Percentiles rank a stretch among this genome's conserved stretches.
Conservation (phyloP, 2,888 invertebrate genomes). For the Catocala nupta region DNA sequence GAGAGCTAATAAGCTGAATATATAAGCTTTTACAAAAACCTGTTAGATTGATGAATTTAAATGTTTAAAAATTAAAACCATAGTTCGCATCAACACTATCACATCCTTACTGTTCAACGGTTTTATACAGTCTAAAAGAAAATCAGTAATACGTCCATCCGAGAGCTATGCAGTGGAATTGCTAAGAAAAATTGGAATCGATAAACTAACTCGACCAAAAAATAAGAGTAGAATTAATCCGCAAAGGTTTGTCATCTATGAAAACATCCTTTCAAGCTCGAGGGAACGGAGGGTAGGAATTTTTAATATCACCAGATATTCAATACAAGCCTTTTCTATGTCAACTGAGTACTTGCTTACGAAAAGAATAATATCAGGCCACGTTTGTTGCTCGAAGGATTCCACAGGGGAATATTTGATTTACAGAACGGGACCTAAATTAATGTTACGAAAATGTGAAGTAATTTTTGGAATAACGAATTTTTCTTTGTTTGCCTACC, state of each 20-base stretch:
- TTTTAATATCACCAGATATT: constrained; percentile 73
- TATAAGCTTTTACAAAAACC: no score
- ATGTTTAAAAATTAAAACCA: no score
- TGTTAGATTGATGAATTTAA: no score
- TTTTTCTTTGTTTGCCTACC: constrained; percentile 45
- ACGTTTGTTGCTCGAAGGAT: constrained; percentile 37
- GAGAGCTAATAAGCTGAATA: no score
- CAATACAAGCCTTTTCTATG: constrained; percentile 64
- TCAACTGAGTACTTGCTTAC: constrained; percentile 56
- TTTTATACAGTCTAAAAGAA: no score
- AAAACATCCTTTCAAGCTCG: constrained; percentile 44
- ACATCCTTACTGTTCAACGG: no score
- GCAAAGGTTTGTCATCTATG: constrained; percentile 47
- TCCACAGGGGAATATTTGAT: constrained; percentile 50
- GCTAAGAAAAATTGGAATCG: constrained; percentile 6
- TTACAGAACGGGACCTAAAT: constrained; percentile 48
- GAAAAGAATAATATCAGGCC: constrained; percentile 49
- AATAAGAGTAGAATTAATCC: constrained; percentile 43
- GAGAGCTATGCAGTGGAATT: no score
- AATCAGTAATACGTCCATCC: no score
- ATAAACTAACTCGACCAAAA: constrained; percentile 35
- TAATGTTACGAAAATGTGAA: constrained; percentile 47
- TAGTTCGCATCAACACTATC: no score
- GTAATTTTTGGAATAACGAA: constrained; percentile 41
- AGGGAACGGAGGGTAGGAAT: constrained; percentile 61